Percentiles rank a stretch among this genome's conserved stretches.
Evolutionary conservation across 2,113 vertebrate species (phyloP).

Genomic region (Bubalus kerabau): DNA sequence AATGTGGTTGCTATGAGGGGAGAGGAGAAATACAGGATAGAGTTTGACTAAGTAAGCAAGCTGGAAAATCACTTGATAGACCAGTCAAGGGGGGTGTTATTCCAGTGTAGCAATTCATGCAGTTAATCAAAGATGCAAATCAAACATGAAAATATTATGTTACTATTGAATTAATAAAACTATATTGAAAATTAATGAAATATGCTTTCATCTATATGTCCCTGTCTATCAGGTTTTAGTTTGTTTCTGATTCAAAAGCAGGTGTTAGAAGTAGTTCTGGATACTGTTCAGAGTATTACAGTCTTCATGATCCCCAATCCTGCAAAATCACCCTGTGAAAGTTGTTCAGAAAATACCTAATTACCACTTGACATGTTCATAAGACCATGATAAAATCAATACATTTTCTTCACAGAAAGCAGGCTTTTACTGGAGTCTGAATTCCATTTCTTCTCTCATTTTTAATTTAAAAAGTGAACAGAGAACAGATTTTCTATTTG

Average conservation of each 20-base stretch:
- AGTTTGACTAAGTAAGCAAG: neutral
- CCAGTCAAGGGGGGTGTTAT: neutral
- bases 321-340: neutral
- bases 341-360: neutral
- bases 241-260: conserved; percentile 18
- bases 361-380: neutral
- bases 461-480: conserved; percentile 56
- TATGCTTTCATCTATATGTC: neutral
- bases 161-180: neutral
- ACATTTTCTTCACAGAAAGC: conserved; percentile 33
- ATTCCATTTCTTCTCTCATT: neutral
- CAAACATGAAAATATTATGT: neutral
- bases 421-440: neutral
- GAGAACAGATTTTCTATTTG: conserved; percentile 35
- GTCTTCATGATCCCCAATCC: neutral
- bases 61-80: neutral
- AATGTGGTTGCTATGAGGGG: neutral
- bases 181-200: neutral
- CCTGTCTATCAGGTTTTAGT: neutral
- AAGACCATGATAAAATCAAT: conserved; percentile 33
- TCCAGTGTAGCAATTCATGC: neutral
- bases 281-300: neutral
- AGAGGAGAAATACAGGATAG: fast-evolving
- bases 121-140: neutral
- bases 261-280: neutral